phyloP scores from a whole-genome alignment of 2,888 invertebrate genomes.

The Diaperis boleti region DNA sequence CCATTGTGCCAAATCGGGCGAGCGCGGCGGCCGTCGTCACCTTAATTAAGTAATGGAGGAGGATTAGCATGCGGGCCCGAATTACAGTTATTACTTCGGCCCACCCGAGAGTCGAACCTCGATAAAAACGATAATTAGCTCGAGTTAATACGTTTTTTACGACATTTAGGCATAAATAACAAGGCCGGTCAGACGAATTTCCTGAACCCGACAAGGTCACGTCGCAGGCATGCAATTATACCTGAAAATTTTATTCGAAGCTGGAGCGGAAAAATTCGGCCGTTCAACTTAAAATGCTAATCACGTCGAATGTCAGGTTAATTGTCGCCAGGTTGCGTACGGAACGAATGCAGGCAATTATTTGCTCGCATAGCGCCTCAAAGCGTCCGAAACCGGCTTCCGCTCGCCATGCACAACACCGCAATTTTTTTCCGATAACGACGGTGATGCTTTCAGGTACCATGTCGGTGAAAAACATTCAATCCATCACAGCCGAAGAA shows the following conservation, averaged over 20 bases:
- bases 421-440: too few species aligned
- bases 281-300: conserved; percentile 30
- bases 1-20: conserved; percentile 4
- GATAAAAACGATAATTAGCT: conserved; percentile 26
- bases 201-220: conserved; percentile 37
- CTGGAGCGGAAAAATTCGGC: conserved; percentile 27
- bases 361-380: too few species aligned
- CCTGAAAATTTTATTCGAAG: conserved; percentile 23
- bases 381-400: too few species aligned
- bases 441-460: not conserved
- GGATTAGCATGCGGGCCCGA: conserved; percentile 21
- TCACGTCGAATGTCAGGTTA: conserved; percentile 13
- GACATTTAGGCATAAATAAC: conserved; percentile 37
- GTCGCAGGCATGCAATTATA: conserved; percentile 30
- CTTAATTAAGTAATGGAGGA: conserved; percentile 17
- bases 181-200: conserved; percentile 43
- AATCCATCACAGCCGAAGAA: conserved; percentile 11
- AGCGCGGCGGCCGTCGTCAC: not conserved
- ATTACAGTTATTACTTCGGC: conserved; percentile 27
- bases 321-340: too few species aligned
- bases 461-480: not conserved
- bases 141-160: conserved; percentile 35
- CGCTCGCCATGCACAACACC: too few species aligned
- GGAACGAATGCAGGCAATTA: too few species aligned
- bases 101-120: conserved; percentile 14